Percentiles rank a stretch among this genome's conserved stretches.
These are phyloP conservation scores for Illadopsis cleaveri DNA, from an alignment of 2,113 vertebrate genomes.

Conservation along the genomic window DNA sequence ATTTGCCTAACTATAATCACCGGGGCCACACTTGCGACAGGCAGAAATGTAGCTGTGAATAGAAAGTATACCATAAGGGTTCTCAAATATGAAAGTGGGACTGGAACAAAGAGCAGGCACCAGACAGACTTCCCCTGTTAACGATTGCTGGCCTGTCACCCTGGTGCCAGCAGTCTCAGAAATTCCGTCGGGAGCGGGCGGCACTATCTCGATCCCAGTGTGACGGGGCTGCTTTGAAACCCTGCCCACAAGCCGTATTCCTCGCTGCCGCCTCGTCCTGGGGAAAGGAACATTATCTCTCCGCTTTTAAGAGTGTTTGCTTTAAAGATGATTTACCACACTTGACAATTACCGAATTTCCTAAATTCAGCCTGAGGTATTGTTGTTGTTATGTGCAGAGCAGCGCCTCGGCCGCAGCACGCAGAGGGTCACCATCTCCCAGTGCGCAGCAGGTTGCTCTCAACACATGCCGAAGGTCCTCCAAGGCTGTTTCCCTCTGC, in stretches of 20 bases:
- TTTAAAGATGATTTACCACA: slow-evolving; percentile 71
- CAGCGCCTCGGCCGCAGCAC: accelerated
- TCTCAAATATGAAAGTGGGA: slow-evolving; percentile 71
- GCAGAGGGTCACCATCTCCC: background rate
- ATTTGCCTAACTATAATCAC: slow-evolving; percentile 58
- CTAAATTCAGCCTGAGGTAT: slow-evolving; percentile 60
- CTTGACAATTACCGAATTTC: slow-evolving; percentile 66
- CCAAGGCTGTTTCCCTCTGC: background rate
- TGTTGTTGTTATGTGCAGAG: slow-evolving; percentile 22
- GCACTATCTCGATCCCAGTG: slow-evolving; percentile 25
- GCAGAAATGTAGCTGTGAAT: slow-evolving; percentile 58
- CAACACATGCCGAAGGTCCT: accelerated
- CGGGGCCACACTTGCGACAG: slow-evolving; percentile 44
- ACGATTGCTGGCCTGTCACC: slow-evolving; percentile 70
- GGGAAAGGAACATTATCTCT: slow-evolving; percentile 69
- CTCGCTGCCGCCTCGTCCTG: slow-evolving; percentile 9
- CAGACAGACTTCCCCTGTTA: slow-evolving; percentile 77
- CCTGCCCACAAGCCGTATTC: slow-evolving; percentile 46
- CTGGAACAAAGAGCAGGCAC: slow-evolving; percentile 74
- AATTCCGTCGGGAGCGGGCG: slow-evolving; percentile 33
- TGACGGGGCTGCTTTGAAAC: slow-evolving; percentile 65
- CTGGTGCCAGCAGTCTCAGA: slow-evolving; percentile 76
- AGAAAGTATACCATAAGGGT: slow-evolving; percentile 67
- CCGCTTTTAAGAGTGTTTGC: slow-evolving; percentile 68
- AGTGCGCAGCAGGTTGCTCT: background rate